Conservation (phyloP, 2,888 invertebrate genomes). For the Mesopsocus fuscifrons region DNA sequence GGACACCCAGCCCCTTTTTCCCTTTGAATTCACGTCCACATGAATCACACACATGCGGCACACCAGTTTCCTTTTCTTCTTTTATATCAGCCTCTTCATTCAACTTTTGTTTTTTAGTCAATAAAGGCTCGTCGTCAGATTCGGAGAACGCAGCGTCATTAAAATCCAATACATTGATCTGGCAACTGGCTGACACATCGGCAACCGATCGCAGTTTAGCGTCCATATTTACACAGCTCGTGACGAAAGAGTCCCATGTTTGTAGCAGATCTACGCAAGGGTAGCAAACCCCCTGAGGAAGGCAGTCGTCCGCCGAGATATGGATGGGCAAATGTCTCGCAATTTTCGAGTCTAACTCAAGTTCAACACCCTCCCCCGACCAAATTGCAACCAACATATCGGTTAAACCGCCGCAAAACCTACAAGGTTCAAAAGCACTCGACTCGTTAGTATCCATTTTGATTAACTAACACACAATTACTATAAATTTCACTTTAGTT, state of each 20-base stretch:
- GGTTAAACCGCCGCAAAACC: neutral
- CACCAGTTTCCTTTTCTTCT: neutral
- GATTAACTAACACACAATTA: neutral
- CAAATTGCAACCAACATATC: slow-evolving; percentile 4
- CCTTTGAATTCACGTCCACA: neutral
- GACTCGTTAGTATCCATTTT: neutral
- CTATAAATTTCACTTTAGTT: no score
- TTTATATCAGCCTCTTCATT: neutral
- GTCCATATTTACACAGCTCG: neutral
- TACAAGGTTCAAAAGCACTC: neutral
- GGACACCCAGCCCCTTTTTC: neutral
- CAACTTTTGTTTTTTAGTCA: neutral
- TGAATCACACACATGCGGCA: neutral
- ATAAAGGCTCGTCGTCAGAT: slow-evolving; percentile 3
- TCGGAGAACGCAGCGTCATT: neutral
- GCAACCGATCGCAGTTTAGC: neutral
- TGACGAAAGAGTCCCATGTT: slow-evolving; percentile 1
- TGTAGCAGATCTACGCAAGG: slow-evolving; percentile 2
- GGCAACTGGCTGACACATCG: no score
- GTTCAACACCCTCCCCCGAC: slow-evolving; percentile 1
- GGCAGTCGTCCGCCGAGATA: neutral
- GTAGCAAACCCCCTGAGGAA: slow-evolving; percentile 1
- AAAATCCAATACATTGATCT: neutral
- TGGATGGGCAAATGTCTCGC: neutral
- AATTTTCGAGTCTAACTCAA: slow-evolving; percentile 1